These are phyloP conservation scores for Dolomedes plantarius DNA, from an alignment of 2,888 invertebrate genomes.

Conservation along the genomic window DNA sequence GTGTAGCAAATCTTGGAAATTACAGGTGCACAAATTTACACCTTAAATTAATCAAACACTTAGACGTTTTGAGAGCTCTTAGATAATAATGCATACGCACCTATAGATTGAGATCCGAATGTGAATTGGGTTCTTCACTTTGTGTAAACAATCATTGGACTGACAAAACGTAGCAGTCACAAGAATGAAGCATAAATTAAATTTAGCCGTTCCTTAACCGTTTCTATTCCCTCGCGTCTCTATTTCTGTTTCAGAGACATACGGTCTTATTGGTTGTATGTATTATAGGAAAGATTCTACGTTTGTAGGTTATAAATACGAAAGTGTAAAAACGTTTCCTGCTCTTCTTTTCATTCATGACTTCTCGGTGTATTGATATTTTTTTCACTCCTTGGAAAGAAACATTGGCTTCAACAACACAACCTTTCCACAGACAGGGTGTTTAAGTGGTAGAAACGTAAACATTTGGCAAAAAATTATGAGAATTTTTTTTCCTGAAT, in stretches of 20 bases:
- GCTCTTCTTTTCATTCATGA: slow-evolving; percentile 60
- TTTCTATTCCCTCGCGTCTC: slow-evolving; percentile 55
- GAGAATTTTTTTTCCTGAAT: too few relatives aligned
- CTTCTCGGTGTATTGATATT: slow-evolving; percentile 8
- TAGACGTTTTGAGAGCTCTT: too few relatives aligned
- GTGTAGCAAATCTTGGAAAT: too few relatives aligned
- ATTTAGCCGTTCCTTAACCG: slow-evolving; percentile 63
- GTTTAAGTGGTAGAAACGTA: too few relatives aligned
- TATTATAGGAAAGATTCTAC: slow-evolving; percentile 64
- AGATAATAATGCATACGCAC: too few relatives aligned
- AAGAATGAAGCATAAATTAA: slow-evolving; percentile 67
- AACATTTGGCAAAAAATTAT: too few relatives aligned
- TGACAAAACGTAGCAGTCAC: slow-evolving; percentile 14
- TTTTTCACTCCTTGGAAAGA: neutral
- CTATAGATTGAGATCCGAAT: too few relatives aligned
- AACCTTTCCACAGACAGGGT: too few relatives aligned
- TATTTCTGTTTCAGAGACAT: slow-evolving; percentile 56
- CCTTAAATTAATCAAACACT: too few relatives aligned
- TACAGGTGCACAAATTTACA: too few relatives aligned
- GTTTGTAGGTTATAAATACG: slow-evolving; percentile 66
- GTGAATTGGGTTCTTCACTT: neutral
- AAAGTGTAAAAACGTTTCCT: slow-evolving; percentile 52
- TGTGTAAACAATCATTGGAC: slow-evolving; percentile 10
- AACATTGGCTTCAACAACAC: neutral
- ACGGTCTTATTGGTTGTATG: slow-evolving; percentile 15